Evolutionary conservation across 2,113 vertebrate species (phyloP).

Genomic region (Osmerus eperlanus): DNA sequence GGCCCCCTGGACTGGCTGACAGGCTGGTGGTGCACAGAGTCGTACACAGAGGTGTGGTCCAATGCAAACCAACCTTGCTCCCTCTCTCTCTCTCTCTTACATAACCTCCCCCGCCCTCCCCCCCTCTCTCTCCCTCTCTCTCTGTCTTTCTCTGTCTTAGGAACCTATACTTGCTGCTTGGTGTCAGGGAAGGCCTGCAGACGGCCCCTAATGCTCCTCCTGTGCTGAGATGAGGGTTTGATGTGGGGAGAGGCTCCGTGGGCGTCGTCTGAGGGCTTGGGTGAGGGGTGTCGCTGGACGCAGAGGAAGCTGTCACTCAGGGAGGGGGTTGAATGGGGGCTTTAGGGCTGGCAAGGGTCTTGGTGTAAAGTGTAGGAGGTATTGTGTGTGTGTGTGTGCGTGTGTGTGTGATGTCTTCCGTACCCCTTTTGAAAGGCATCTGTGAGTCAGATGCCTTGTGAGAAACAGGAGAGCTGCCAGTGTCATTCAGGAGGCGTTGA

Average conservation of each 20-base stretch:
- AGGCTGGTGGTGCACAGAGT: background rate
- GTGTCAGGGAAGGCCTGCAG: too few relatives aligned
- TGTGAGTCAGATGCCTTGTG: too few relatives aligned
- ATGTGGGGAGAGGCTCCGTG: too few relatives aligned
- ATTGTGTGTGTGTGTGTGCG: conserved; percentile 28
- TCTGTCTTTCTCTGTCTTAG: too few relatives aligned
- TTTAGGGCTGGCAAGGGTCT: conserved; percentile 10
- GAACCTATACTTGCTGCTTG: too few relatives aligned
- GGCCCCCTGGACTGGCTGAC: conserved; percentile 6
- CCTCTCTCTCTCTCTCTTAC: conserved; percentile 8
- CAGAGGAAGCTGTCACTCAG: too few relatives aligned
- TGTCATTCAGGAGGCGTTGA: too few relatives aligned
- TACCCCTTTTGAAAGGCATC: too few relatives aligned
- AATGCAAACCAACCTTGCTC: background rate
- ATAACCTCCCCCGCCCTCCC: too few relatives aligned
- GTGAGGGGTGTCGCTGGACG: too few relatives aligned
- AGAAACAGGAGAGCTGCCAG: too few relatives aligned
- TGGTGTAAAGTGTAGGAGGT: conserved; percentile 22
- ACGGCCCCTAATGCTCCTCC: conserved; percentile 33
- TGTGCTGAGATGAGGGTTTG: background rate
- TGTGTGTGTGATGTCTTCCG: conserved; percentile 47
- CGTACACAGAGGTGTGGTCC: background rate
- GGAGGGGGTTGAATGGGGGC: background rate
- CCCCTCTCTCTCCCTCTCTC: background rate
- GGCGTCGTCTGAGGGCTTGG: background rate